Conservation (phyloP, 37 sponge, comb jelly and placozoan species). For the Dysidea cf. avara region DNA sequence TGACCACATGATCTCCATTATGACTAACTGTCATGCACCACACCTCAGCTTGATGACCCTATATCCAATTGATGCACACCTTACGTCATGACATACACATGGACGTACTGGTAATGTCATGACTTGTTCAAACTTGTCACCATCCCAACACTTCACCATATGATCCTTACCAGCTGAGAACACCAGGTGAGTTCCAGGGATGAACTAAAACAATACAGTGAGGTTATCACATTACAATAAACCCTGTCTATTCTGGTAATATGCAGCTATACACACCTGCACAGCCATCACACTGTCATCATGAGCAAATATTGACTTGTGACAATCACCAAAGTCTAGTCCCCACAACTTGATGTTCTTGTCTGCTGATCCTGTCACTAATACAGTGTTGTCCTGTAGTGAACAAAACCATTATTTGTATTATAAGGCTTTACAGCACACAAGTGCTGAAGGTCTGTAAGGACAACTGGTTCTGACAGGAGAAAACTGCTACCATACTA, state of each 20-base stretch:
- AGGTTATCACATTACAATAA: background rate
- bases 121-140: conserved; percentile 86
- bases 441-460: too few species aligned
- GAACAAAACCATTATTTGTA: too few species aligned
- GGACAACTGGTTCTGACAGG: background rate
- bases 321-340: conserved; percentile 97
- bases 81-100: conserved; percentile 3
- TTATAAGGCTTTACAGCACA: too few species aligned
- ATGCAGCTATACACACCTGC: conserved; percentile 20
- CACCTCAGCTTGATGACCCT: conserved; percentile 90
- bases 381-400: conserved; percentile 81
- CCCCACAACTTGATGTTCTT: conserved; percentile 98
- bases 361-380: conserved; percentile 92
- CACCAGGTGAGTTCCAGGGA: conserved; percentile 85
- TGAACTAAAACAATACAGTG: conserved; percentile 44
- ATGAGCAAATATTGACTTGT: conserved; percentile 96
- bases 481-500: background rate
- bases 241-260: background rate
- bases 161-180: conserved; percentile 94
- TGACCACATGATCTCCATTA: conserved; percentile 83
- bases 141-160: conserved; percentile 95
- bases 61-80: too few species aligned
- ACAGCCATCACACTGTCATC: conserved; percentile 86
- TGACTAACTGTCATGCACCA: conserved; percentile 88
- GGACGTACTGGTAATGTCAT: conserved; percentile 68